phyloP scores from a whole-genome alignment of 2,888 invertebrate genomes.

The Pterostichus niger region DNA sequence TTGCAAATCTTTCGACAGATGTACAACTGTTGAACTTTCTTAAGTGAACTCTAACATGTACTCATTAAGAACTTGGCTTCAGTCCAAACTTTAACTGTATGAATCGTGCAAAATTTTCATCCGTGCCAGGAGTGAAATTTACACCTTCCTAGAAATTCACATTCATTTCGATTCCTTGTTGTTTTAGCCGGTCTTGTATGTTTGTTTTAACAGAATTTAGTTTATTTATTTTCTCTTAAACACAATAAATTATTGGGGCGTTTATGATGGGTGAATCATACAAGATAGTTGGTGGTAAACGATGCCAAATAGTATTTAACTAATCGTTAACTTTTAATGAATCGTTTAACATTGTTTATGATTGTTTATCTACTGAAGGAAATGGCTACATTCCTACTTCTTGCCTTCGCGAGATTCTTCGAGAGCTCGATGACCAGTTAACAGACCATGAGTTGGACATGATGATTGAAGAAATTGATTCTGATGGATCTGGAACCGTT shows the following conservation, averaged over 20 bases:
- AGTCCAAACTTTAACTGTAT: slow-evolving; percentile 20
- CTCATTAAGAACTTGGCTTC: slow-evolving; percentile 1
- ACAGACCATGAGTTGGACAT: slow-evolving; percentile 96
- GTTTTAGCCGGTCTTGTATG: not conserved
- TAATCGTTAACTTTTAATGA: too few species aligned
- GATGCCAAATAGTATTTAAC: too few species aligned
- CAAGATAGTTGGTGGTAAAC: too few species aligned
- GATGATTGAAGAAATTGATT: slow-evolving; percentile 99
- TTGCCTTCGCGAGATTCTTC: slow-evolving; percentile 95
- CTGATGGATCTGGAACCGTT: slow-evolving; percentile 98
- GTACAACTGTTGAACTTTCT: slow-evolving; percentile 16
- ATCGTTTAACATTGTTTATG: too few species aligned
- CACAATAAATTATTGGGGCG: too few species aligned
- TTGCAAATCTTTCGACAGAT: too few species aligned
- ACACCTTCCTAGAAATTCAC: slow-evolving; percentile 4
- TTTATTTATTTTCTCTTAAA: too few species aligned
- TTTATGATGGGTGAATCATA: too few species aligned
- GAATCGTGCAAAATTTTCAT: not conserved
- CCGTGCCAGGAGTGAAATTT: not conserved
- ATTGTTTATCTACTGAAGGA: slow-evolving; percentile 76
- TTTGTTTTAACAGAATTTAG: too few species aligned
- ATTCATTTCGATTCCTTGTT: not conserved
- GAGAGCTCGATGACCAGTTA: slow-evolving; percentile 96
- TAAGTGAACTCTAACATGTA: slow-evolving; percentile 1
- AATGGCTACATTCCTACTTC: slow-evolving; percentile 96